Conservation (phyloP, 2,888 invertebrate species). For the Adineta ricciae region DNA sequence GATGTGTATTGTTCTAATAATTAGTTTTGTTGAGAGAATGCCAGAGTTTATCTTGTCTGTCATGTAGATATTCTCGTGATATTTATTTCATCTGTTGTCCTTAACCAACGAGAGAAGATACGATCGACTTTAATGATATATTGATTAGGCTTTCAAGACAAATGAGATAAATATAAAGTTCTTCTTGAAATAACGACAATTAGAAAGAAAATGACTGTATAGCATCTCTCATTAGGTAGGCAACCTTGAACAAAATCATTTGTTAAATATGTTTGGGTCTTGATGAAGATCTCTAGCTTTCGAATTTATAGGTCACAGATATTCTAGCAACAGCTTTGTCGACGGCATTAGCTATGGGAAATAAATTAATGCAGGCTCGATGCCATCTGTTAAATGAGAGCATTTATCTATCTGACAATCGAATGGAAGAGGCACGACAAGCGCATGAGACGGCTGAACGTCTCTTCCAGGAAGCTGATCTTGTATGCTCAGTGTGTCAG, state of each 20-base stretch:
- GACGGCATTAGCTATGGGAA: neutral
- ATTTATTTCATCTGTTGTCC: neutral
- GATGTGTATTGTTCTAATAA: neutral
- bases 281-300: too few species aligned
- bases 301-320: neutral
- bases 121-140: neutral
- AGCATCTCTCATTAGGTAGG: too few species aligned
- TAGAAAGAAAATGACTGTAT: neutral
- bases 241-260: too few species aligned
- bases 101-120: neutral
- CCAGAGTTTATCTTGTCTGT: neutral
- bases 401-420: neutral
- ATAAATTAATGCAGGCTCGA: conserved; percentile 16
- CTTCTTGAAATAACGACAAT: neutral
- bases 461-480: conserved; percentile 62
- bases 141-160: neutral
- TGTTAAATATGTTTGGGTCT: too few species aligned
- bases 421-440: neutral
- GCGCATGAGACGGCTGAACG: conserved; percentile 40
- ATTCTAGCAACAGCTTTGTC: neutral
- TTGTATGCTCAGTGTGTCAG: conserved; percentile 68
- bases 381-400: neutral
- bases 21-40: neutral
- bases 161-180: neutral
- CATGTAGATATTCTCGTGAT: too few species aligned